Percentiles rank a stretch among this genome's conserved stretches.
phyloP scores from a whole-genome alignment of 2,888 invertebrate species.

The Pollenia labialis region DNA sequence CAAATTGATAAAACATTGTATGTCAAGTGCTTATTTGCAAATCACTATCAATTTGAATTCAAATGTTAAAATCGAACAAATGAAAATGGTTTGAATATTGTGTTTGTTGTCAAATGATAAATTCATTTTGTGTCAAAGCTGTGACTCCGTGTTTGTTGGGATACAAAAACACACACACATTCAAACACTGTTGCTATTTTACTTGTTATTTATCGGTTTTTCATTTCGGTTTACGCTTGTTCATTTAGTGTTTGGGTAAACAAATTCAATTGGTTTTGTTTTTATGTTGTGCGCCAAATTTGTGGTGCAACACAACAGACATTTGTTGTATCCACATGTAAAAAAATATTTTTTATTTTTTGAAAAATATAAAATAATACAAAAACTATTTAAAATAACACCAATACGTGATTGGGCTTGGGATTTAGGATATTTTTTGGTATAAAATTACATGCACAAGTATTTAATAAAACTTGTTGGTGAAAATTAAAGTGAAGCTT shows the following conservation, averaged over 20 bases:
- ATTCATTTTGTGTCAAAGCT: no score
- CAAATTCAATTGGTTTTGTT: conserved; percentile 47
- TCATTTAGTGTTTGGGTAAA: conserved; percentile 55
- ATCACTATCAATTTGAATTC: no score
- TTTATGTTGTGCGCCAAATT: conserved; percentile 69
- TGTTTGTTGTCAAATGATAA: no score
- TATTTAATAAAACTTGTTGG: conserved; percentile 2
- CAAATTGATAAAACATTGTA: no score
- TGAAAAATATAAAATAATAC: conserved; percentile 21
- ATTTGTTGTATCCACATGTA: conserved; percentile 46
- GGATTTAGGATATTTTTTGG: background rate
- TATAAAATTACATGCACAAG: background rate
- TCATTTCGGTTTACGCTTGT: conserved; percentile 44
- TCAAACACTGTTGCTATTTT: conserved; percentile 7
- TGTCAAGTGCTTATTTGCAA: no score
- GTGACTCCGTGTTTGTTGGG: no score
- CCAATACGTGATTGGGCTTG: conserved; percentile 2
- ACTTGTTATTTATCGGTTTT: conserved; percentile 57
- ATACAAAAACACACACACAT: background rate
- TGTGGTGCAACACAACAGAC: conserved; percentile 68
- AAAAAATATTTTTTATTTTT: background rate
- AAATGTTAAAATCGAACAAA: no score
- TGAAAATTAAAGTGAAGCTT: background rate
- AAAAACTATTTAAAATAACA: background rate
- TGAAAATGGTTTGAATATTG: no score